phyloP scores from a whole-genome alignment of 2,113 vertebrate genomes.

The Desmodus rotundus region DNA sequence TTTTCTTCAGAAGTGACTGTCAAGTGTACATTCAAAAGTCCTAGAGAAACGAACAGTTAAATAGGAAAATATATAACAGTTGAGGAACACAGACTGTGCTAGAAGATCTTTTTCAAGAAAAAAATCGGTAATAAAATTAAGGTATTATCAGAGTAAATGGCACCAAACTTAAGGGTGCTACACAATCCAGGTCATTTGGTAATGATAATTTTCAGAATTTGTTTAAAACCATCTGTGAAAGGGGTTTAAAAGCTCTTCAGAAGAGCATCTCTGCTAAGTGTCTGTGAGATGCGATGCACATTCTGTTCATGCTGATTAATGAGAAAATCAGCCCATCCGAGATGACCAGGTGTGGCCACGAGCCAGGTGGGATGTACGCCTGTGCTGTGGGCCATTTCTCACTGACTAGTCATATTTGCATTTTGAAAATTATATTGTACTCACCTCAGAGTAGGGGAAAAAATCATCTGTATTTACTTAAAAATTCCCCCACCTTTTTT shows the following conservation, averaged over 20 bases:
- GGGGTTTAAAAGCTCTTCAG: neutral
- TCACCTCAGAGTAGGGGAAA: neutral
- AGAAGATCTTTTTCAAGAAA: neutral
- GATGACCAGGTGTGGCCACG: neutral
- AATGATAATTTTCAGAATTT: constrained; percentile 15
- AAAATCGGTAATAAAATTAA: neutral
- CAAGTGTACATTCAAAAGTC: neutral
- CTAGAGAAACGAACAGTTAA: neutral
- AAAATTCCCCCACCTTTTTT: neutral
- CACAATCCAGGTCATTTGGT: neutral
- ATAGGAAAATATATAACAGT: neutral
- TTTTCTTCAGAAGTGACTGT: constrained; percentile 13
- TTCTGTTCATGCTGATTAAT: neutral
- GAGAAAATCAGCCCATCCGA: neutral
- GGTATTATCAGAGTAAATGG: neutral
- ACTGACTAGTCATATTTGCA: neutral
- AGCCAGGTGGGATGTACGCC: neutral
- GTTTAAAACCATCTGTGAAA: neutral
- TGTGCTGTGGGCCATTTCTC: neutral
- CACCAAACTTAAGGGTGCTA: neutral
- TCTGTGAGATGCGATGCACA: neutral
- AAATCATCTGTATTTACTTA: neutral
- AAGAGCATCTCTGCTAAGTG: neutral
- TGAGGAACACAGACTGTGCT: neutral
- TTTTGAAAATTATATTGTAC: neutral